These are phyloP conservation scores for human (Homo sapiens) DNA, from an alignment of 2,113 vertebrate species.

Conservation along the genomic window DNA sequence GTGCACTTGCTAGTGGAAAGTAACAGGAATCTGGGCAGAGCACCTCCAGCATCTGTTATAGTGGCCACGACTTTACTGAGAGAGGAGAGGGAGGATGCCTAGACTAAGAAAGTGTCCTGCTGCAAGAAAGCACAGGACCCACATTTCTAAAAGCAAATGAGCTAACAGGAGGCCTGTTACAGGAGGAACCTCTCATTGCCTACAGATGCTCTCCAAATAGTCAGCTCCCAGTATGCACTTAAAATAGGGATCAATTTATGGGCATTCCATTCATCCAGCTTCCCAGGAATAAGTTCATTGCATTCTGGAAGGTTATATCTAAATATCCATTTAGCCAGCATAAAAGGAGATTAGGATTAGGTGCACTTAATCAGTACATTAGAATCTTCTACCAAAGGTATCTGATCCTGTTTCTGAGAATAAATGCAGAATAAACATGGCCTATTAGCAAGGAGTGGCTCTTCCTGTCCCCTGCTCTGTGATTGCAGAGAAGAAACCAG, in stretches of 20 bases:
- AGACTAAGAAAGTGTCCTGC: not conserved
- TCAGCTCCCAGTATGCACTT: not conserved
- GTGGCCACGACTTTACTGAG: not conserved
- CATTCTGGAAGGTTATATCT: not conserved
- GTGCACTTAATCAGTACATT: not conserved
- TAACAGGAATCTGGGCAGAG: not conserved
- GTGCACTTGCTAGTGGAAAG: not conserved
- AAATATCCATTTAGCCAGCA: not conserved
- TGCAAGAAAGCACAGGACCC: not conserved
- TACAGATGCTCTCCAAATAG: not conserved
- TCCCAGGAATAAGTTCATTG: not conserved
- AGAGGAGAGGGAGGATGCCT: no score
- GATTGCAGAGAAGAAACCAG: not conserved
- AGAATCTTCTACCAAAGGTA: not conserved
- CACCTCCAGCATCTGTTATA: not conserved
- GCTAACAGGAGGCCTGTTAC: not conserved
- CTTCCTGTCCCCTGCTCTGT: not conserved
- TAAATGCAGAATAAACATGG: not conserved
- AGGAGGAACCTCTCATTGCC: not conserved
- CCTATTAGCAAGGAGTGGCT: not conserved
- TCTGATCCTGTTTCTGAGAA: not conserved
- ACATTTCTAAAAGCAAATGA: conserved; percentile 10
- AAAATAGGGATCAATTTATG: not conserved
- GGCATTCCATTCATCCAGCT: not conserved
- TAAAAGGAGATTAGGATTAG: not conserved